phyloP scores from a whole-genome alignment of 2,797 vertebrate genomes.

The Rhabdophis nuchalis region DNA sequence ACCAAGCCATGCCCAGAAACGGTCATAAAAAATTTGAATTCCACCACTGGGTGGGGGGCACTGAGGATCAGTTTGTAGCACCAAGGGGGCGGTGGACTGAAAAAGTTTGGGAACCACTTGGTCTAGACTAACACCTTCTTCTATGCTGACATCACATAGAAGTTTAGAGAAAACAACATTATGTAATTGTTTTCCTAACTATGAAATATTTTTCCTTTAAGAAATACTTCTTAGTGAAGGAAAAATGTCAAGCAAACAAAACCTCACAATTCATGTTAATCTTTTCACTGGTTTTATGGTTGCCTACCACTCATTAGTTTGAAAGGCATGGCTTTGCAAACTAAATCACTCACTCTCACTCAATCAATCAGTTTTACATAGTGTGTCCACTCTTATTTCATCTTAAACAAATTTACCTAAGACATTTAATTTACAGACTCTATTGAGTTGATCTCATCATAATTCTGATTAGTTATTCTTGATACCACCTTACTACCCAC shows the following conservation, averaged over 20 bases:
- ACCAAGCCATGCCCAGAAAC: too few relatives aligned
- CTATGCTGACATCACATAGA: not conserved
- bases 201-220: not conserved
- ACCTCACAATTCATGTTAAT: not conserved
- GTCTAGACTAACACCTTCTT: not conserved
- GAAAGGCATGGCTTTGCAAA: not conserved
- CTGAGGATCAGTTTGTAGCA: too few relatives aligned
- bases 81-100: too few relatives aligned
- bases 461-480: not conserved
- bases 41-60: too few relatives aligned
- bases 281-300: not conserved
- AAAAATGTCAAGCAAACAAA: not conserved
- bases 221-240: not conserved
- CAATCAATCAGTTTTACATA: not conserved
- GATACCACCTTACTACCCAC: too few relatives aligned
- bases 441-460: not conserved
- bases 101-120: too few relatives aligned
- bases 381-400: not conserved
- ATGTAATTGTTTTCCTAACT: not conserved
- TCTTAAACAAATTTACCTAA: not conserved
- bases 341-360: not conserved
- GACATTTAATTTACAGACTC: not conserved
- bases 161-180: not conserved
- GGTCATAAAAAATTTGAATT: too few relatives aligned
- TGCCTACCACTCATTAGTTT: not conserved